Evolutionary conservation across 2,888 invertebrate genomes (phyloP).

Genomic region (Cheilosia vernalis): DNA sequence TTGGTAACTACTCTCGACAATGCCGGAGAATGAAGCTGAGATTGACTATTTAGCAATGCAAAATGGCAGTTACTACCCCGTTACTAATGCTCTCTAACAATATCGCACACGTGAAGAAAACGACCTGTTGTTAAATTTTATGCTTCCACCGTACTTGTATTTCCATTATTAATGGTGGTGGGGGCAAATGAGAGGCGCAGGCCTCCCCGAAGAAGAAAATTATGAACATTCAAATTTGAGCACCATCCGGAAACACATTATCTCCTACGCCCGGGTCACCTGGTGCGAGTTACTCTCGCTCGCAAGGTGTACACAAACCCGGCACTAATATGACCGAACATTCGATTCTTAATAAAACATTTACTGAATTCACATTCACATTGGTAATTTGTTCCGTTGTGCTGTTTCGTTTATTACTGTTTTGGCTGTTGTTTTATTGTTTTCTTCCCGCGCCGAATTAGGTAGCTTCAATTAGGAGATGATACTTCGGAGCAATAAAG

Average conservation of each 20-base stretch:
- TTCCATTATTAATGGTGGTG: conserved; percentile 52
- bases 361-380: conserved; percentile 61
- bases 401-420: conserved; percentile 52
- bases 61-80: conserved; percentile 47
- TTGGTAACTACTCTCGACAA: conserved; percentile 39
- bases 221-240: conserved; percentile 69
- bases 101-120: conserved; percentile 45
- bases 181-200: not conserved
- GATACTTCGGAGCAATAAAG: not conserved
- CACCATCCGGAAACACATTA: conserved; percentile 1
- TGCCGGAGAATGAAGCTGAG: conserved; percentile 44
- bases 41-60: conserved; percentile 69
- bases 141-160: conserved; percentile 55
- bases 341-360: conserved; percentile 72
- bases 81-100: not conserved
- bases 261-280: not conserved
- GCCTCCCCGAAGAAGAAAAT: conserved; percentile 21
- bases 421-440: conserved; percentile 66
- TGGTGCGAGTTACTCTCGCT: not conserved
- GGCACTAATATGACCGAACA: conserved; percentile 42
- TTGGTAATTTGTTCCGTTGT: conserved; percentile 59
- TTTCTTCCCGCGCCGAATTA: conserved; percentile 45
- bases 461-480: conserved; percentile 48
- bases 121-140: conserved; percentile 71
- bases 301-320: not conserved